phyloP scores from a whole-genome alignment of 2,797 vertebrate genomes.

The Rhinoraja longicauda region DNA sequence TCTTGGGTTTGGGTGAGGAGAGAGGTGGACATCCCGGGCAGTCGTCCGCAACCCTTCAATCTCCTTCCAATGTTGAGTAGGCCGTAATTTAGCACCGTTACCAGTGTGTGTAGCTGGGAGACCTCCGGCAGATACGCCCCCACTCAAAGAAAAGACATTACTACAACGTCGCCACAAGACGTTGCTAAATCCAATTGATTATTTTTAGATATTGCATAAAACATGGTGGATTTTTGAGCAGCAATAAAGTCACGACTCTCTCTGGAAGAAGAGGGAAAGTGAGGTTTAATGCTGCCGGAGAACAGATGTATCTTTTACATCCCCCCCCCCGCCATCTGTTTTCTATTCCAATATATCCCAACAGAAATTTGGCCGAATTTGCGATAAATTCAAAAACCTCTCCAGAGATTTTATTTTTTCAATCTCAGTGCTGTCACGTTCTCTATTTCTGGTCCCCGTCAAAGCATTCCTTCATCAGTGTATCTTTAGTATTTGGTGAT shows the following conservation, averaged over 20 bases:
- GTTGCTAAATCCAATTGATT: not conserved
- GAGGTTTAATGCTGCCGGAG: not conserved
- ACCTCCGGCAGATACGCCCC: no score
- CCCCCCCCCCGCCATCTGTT: not conserved
- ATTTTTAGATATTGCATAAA: not conserved
- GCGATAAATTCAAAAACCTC: not conserved
- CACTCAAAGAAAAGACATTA: not conserved
- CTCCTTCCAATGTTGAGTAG: no score
- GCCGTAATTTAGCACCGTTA: no score
- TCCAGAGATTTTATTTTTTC: no score
- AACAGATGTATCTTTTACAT: not conserved
- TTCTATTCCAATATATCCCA: not conserved
- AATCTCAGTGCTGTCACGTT: not conserved
- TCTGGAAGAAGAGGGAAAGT: no score
- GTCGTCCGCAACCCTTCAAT: no score
- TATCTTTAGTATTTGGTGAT: not conserved
- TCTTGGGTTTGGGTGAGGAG: no score
- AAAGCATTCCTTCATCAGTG: slow-evolving; percentile 30
- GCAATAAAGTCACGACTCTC: not conserved
- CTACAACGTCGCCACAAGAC: not conserved
- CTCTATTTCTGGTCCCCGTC: not conserved
- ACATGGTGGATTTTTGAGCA: not conserved
- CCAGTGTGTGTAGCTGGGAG: no score
- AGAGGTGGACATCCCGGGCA: no score
- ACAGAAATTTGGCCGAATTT: not conserved